Evolutionary conservation across 2,888 invertebrate species (phyloP).

Genomic region (Macroteleia sp.): DNA sequence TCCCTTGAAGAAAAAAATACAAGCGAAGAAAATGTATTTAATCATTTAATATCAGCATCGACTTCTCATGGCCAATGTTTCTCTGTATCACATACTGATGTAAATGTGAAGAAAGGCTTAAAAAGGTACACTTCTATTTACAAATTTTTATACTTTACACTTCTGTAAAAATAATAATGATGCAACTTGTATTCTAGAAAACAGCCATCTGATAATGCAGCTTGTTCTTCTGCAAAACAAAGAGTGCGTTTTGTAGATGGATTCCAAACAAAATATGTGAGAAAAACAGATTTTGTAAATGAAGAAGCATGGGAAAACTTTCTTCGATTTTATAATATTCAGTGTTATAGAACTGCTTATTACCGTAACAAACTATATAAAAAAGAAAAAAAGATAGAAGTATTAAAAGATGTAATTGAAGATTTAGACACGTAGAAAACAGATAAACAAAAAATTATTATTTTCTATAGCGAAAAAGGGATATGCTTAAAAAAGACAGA

Average conservation of each 20-base stretch:
- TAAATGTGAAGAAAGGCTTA: too few relatives aligned
- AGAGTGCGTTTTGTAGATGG: not conserved
- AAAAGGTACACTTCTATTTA: too few relatives aligned
- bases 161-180: not conserved
- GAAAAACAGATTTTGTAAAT: not conserved
- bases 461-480: too few relatives aligned
- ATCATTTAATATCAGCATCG: too few relatives aligned
- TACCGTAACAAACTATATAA: not conserved
- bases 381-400: not conserved
- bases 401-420: not conserved
- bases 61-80: too few relatives aligned
- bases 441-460: too few relatives aligned
- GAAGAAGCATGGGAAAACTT: not conserved
- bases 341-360: not conserved
- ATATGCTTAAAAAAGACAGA: too few relatives aligned
- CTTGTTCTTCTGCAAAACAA: not conserved
- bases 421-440: too few relatives aligned
- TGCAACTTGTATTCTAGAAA: conserved; percentile 1
- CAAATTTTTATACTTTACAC: not conserved
- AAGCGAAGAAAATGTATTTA: too few relatives aligned
- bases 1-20: too few relatives aligned
- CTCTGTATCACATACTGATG: too few relatives aligned
- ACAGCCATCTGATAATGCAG: not conserved
- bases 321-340: not conserved
- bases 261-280: conserved; percentile 2